These are phyloP conservation scores for Podarcis siculus DNA, from an alignment of 2,797 vertebrate species.

Conservation along the genomic window DNA sequence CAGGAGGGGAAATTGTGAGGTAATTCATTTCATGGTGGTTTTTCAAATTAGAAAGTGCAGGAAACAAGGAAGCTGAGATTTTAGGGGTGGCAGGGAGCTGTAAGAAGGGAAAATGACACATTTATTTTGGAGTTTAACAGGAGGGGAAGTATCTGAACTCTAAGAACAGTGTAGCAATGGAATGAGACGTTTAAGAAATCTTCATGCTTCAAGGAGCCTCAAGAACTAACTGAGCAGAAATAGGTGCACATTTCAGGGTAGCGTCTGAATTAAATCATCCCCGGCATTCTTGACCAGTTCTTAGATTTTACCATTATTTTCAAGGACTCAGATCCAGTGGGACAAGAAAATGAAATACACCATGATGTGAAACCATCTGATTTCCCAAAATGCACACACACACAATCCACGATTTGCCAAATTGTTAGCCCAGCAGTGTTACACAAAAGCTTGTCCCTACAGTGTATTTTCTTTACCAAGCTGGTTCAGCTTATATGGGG, in stretches of 20 bases:
- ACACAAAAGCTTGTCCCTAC: constrained; percentile 45
- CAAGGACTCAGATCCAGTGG: background rate
- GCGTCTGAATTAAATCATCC: background rate
- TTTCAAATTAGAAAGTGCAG: no score
- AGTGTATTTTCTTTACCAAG: constrained; percentile 41
- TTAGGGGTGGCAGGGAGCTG: no score
- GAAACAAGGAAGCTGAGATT: no score
- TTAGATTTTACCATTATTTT: background rate
- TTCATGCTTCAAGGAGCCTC: background rate
- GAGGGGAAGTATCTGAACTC: background rate
- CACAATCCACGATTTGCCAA: background rate
- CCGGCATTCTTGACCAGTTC: background rate
- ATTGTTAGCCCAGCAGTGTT: background rate
- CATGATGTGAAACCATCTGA: background rate
- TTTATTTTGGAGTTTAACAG: background rate
- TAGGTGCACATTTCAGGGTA: background rate
- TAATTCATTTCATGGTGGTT: no score
- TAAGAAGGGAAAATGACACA: background rate
- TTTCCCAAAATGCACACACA: background rate
- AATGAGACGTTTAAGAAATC: background rate
- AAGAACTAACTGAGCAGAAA: background rate
- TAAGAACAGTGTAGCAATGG: background rate
- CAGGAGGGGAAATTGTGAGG: no score
- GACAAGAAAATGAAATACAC: background rate
- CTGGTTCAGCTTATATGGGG: constrained; percentile 43